Percentiles rank a stretch among this genome's conserved stretches.
phyloP scores from a whole-genome alignment of 2,888 invertebrate genomes.

The Galeruca laticollis region DNA sequence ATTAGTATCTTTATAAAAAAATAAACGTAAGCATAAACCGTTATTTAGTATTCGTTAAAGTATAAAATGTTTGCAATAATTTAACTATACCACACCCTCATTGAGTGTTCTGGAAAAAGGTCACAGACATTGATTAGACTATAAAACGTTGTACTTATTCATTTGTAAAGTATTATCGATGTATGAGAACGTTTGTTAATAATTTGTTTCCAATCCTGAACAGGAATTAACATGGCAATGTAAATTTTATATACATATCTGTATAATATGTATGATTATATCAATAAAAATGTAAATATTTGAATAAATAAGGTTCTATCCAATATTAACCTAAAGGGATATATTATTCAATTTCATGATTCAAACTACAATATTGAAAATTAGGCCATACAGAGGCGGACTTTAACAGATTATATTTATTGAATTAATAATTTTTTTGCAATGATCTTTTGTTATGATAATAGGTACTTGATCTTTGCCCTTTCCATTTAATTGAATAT shows the following conservation, averaged over 20 bases:
- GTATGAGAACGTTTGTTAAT: not conserved
- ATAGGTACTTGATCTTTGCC: not conserved
- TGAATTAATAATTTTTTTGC: not conserved
- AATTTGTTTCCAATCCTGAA: not conserved
- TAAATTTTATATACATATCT: not conserved
- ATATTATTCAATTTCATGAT: not conserved
- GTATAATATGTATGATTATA: not conserved
- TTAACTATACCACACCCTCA: slow-evolving; percentile 26
- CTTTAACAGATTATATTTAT: not conserved
- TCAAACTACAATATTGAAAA: no score
- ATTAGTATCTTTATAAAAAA: slow-evolving; percentile 9
- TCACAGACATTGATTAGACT: slow-evolving; percentile 20
- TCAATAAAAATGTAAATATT: not conserved
- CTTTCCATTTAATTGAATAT: no score
- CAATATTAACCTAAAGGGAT: not conserved
- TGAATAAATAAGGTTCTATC: not conserved
- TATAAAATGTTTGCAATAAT: not conserved
- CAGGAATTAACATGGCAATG: not conserved
- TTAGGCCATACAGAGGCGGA: not conserved
- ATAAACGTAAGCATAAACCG: slow-evolving; percentile 17
- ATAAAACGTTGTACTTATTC: not conserved
- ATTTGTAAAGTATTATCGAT: not conserved
- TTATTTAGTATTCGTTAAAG: not conserved
- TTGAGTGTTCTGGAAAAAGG: slow-evolving; percentile 26
- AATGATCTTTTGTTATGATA: not conserved